These are phyloP conservation scores for Oscheius sp. DNA, from an alignment of 2,888 invertebrate species.

Conservation along the genomic window DNA sequence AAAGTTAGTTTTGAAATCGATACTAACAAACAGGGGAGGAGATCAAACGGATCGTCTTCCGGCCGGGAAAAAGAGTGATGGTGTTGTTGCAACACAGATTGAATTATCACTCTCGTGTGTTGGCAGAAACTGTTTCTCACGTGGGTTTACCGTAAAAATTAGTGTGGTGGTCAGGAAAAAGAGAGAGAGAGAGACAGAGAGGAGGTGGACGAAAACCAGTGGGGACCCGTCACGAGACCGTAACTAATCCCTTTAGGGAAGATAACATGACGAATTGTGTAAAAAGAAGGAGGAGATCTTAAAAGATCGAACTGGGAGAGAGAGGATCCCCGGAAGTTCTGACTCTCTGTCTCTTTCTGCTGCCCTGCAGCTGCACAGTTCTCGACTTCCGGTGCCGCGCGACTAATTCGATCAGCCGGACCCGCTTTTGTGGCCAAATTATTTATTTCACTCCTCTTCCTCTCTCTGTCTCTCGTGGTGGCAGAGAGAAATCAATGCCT, in stretches of 20 bases:
- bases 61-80: no score
- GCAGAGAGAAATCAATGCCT: no score
- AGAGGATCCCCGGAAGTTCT: slow-evolving; percentile 7
- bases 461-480: no score
- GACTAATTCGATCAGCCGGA: slow-evolving; percentile 37
- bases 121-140: not conserved
- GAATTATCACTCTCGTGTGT: not conserved
- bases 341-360: not conserved
- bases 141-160: not conserved
- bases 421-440: slow-evolving; percentile 34
- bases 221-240: not conserved
- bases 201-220: not conserved
- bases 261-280: not conserved
- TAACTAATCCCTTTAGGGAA: not conserved
- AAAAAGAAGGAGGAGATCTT: not conserved
- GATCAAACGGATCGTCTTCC: no score
- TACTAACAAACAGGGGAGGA: no score
- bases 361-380: slow-evolving; percentile 32
- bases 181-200: not conserved
- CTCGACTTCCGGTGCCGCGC: slow-evolving; percentile 34
- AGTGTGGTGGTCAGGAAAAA: not conserved
- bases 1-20: no score
- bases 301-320: slow-evolving; percentile 1
- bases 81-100: no score
- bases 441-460: slow-evolving; percentile 27